Evolutionary conservation across 2,797 vertebrate genomes (phyloP).

Genomic region (Enteromius argenteus): DNA sequence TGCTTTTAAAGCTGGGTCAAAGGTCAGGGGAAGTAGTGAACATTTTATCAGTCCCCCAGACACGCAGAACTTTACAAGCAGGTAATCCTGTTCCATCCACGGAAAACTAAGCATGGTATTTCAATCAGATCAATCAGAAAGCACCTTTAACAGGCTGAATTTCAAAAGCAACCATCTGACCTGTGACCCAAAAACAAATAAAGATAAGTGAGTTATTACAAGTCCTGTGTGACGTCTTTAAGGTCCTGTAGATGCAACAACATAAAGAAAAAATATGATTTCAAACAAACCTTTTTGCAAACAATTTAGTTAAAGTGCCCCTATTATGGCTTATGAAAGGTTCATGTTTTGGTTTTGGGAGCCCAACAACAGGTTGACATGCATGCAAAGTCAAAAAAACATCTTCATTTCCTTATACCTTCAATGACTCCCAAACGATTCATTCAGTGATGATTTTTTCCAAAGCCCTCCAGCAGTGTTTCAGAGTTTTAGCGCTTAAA

Average conservation of each 20-base stretch:
- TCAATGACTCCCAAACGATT: too few relatives aligned
- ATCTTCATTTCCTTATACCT: too few relatives aligned
- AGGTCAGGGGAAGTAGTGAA: slow-evolving; percentile 74
- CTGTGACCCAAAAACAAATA: slow-evolving; percentile 20
- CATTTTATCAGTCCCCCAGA: slow-evolving; percentile 62
- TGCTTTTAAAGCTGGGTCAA: slow-evolving; percentile 74
- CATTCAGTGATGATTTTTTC: too few relatives aligned
- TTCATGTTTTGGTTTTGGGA: too few relatives aligned
- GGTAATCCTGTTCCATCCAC: not conserved
- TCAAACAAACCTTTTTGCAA: too few relatives aligned
- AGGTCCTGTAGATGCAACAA: not conserved
- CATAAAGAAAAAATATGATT: not conserved
- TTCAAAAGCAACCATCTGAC: slow-evolving; percentile 7
- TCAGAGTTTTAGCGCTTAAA: too few relatives aligned
- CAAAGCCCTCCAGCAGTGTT: too few relatives aligned
- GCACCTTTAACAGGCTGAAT: not conserved
- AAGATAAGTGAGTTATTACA: slow-evolving; percentile 10
- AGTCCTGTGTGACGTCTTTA: not conserved
- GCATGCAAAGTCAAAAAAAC: too few relatives aligned
- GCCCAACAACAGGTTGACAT: too few relatives aligned
- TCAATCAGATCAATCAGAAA: slow-evolving; percentile 16
- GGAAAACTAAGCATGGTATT: slow-evolving; percentile 26
- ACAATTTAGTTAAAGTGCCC: too few relatives aligned
- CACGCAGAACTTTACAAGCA: slow-evolving; percentile 44
- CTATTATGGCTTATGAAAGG: too few relatives aligned